phyloP scores from a whole-genome alignment of 2,888 invertebrate genomes.

The Zygogramma bicolorata region DNA sequence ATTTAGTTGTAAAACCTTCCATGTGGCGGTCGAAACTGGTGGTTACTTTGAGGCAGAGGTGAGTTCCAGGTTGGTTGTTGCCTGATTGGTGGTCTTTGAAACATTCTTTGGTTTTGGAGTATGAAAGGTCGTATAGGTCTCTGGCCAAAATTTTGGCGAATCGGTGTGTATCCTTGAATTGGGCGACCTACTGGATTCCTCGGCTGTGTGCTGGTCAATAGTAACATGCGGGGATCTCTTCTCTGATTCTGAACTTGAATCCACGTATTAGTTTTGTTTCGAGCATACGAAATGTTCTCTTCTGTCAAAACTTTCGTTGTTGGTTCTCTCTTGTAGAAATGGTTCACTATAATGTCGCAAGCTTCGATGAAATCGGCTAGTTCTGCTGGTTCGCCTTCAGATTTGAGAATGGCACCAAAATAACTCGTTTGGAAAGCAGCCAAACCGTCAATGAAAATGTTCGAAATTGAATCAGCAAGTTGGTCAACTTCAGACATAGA shows the following conservation, averaged over 20 bases:
- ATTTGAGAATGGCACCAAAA: neutral
- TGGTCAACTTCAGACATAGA: neutral
- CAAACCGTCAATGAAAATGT: neutral
- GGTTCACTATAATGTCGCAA: neutral
- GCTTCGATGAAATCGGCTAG: neutral
- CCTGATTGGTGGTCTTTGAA: no score
- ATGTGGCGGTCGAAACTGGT: no score
- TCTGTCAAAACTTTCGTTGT: neutral
- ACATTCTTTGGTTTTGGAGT: no score
- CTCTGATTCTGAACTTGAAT: neutral
- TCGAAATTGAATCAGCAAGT: neutral
- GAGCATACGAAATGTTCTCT: constrained; percentile 10
- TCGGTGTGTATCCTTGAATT: no score
- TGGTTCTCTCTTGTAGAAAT: neutral
- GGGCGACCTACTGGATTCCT: no score
- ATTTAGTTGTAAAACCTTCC: no score
- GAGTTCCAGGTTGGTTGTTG: no score
- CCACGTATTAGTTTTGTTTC: neutral
- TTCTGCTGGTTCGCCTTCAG: neutral
- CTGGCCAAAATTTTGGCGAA: no score
- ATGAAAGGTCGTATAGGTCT: no score
- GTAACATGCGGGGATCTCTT: neutral
- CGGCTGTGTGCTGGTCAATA: no score
- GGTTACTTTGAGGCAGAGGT: no score
- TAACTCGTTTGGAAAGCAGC: neutral